These are phyloP conservation scores for Dynastes grantii DNA, from an alignment of 2,888 invertebrate species.

Conservation along the genomic window DNA sequence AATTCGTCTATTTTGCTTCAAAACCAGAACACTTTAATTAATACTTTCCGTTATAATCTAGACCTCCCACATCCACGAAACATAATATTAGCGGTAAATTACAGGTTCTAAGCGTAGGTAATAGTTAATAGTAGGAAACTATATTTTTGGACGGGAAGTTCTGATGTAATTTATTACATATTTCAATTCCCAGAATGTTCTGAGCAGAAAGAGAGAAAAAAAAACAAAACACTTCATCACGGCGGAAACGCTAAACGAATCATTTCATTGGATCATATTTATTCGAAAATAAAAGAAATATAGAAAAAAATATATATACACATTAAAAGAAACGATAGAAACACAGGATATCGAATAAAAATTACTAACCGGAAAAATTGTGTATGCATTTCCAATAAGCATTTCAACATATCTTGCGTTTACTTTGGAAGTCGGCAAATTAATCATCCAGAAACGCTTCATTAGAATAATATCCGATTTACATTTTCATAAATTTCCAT, in stretches of 20 bases:
- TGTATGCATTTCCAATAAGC: conserved; percentile 2
- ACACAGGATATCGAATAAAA: conserved; percentile 14
- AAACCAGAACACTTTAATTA: conserved; percentile 1
- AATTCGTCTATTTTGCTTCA: background rate
- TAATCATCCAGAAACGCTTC: background rate
- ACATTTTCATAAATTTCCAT: background rate
- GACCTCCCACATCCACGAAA: conserved; percentile 18
- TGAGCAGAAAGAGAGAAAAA: background rate
- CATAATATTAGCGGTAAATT: conserved; percentile 18
- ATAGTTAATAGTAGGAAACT: conserved; percentile 4
- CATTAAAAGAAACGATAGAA: background rate
- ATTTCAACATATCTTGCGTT: background rate
- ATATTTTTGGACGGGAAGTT: conserved; percentile 17
- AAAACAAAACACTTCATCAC: background rate
- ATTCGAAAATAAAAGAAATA: background rate
- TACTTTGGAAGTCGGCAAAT: background rate
- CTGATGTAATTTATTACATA: conserved; percentile 28
- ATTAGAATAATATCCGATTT: conserved; percentile 7
- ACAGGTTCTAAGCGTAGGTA: background rate
- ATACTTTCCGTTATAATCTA: conserved; percentile 7
- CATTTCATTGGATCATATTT: background rate
- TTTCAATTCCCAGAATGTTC: conserved; percentile 13
- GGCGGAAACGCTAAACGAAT: conserved; percentile 19
- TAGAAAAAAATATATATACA: too few species aligned
- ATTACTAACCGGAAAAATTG: conserved; percentile 7